Conservation (phyloP, 1,140 invertebrate genomes). For the Catajapyx aquilonaris region DNA sequence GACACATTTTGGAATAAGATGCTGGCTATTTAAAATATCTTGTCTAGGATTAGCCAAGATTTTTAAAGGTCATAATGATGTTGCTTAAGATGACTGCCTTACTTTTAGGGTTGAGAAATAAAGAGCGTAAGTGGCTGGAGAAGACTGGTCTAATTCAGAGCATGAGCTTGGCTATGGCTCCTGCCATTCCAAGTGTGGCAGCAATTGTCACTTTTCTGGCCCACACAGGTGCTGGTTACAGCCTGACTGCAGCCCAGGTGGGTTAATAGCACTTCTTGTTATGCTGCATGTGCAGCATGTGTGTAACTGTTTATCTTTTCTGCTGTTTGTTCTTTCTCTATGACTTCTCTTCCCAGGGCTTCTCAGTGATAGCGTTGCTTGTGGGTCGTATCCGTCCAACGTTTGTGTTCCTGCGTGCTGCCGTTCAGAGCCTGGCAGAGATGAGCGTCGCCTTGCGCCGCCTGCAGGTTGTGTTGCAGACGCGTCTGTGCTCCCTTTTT, state of each 20-base stretch:
- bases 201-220: slow-evolving; percentile 37
- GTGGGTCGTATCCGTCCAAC: slow-evolving; percentile 12
- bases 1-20: too few relatives aligned
- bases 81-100: too few relatives aligned
- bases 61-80: not conserved
- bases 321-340: too few relatives aligned
- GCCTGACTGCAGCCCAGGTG: slow-evolving; percentile 17
- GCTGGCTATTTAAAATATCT: too few relatives aligned
- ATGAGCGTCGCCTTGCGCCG: not conserved
- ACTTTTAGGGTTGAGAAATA: slow-evolving; percentile 28
- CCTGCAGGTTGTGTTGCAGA: too few relatives aligned
- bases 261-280: too few relatives aligned
- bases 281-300: too few relatives aligned
- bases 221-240: slow-evolving; percentile 33
- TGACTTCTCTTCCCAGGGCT: not conserved
- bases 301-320: too few relatives aligned
- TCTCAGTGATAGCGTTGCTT: slow-evolving; percentile 8
- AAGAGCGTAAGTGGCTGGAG: slow-evolving; percentile 30
- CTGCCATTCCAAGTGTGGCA: slow-evolving; percentile 37
- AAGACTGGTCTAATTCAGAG: slow-evolving; percentile 35
- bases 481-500: too few relatives aligned
- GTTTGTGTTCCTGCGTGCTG: slow-evolving; percentile 6
- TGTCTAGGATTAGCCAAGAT: slow-evolving; percentile 3
- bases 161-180: slow-evolving; percentile 33
- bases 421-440: slow-evolving; percentile 2